Evolutionary conservation across 1,140 invertebrate genomes (phyloP).

Genomic region (Plodia interpunctella): DNA sequence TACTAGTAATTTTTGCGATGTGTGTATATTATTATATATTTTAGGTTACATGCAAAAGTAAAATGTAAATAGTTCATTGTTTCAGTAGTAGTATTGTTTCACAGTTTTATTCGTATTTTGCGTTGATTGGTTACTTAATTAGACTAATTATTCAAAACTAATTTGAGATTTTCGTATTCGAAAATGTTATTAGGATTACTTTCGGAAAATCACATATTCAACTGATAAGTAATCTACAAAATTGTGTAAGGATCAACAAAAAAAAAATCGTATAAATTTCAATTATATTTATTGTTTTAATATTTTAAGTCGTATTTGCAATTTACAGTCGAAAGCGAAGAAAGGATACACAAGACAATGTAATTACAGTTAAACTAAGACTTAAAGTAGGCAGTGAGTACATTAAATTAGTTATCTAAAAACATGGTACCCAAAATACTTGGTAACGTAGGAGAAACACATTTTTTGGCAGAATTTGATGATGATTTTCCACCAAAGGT

Average conservation of each 20-base stretch:
- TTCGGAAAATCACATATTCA: background rate
- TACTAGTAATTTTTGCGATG: too few species aligned
- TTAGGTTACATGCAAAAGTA: too few species aligned
- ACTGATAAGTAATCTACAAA: background rate
- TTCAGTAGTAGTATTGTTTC: too few species aligned
- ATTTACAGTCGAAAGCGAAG: conserved; percentile 69
- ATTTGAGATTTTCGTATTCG: too few species aligned
- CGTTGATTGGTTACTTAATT: too few species aligned
- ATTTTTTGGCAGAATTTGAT: conserved; percentile 65
- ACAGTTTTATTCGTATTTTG: too few species aligned
- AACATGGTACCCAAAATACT: conserved; percentile 35
- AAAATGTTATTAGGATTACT: too few species aligned
- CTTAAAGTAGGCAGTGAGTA: conserved; percentile 67
- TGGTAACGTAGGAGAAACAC: conserved; percentile 59
- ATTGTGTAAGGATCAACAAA: background rate
- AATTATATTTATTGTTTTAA: conserved; percentile 58
- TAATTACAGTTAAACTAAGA: conserved; percentile 46
- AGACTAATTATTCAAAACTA: too few species aligned
- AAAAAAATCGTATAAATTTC: conserved; percentile 9
- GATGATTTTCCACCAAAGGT: conserved; percentile 15
- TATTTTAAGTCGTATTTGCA: conserved; percentile 68
- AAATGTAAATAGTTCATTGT: too few species aligned
- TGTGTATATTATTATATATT: too few species aligned
- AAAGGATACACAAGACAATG: conserved; percentile 41
- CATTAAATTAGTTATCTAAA: conserved; percentile 48